Evolutionary conservation across 2,797 vertebrate genomes (phyloP).

Genomic region (Natrix natrix): DNA sequence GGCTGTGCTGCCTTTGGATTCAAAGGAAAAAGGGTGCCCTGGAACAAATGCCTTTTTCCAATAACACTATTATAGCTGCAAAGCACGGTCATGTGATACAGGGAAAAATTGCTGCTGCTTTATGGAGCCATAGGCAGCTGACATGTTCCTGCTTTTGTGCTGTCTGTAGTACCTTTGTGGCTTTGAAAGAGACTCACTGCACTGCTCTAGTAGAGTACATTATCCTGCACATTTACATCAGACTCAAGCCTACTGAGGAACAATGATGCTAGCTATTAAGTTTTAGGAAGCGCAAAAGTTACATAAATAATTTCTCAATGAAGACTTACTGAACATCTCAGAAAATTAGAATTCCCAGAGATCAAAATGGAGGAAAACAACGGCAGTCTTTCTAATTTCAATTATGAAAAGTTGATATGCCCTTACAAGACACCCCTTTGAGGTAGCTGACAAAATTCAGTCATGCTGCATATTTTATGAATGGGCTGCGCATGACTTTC

Average conservation of each 20-base stretch:
- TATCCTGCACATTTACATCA: not conserved
- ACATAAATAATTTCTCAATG: not conserved
- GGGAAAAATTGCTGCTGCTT: not conserved
- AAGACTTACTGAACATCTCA: not conserved
- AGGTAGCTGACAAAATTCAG: slow-evolving; percentile 4
- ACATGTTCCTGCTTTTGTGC: not conserved
- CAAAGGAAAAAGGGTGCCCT: not conserved
- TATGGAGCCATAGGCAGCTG: not conserved
- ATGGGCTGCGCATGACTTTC: not conserved
- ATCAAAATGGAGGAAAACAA: not conserved
- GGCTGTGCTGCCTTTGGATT: not conserved
- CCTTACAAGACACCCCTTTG: not conserved
- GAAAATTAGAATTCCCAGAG: not conserved
- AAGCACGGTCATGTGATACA: not conserved
- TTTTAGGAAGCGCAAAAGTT: not conserved
- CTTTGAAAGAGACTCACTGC: not conserved
- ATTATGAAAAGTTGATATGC: not conserved
- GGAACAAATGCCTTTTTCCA: not conserved
- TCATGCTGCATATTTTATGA: not conserved
- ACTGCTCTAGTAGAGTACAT: not conserved
- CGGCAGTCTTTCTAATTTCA: not conserved
- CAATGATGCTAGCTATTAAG: not conserved
- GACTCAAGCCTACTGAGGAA: not conserved
- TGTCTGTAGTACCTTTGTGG: not conserved
- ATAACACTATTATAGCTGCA: not conserved